Conservation (phyloP, 2,888 invertebrate genomes). For the Hydropsyche betteni region DNA sequence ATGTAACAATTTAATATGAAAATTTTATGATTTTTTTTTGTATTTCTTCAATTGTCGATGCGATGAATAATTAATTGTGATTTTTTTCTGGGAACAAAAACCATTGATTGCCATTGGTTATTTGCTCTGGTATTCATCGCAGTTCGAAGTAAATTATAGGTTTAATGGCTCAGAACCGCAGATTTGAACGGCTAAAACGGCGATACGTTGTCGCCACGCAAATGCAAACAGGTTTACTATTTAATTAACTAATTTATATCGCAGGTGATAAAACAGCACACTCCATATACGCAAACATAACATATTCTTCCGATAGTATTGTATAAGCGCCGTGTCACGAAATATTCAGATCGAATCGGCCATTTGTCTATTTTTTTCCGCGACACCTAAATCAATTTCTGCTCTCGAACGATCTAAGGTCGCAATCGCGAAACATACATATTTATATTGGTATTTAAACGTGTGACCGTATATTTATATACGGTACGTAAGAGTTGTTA, state of each 20-base stretch:
- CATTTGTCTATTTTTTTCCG: conserved; percentile 1
- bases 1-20: background rate
- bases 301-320: background rate
- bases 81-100: background rate
- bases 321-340: conserved; percentile 13
- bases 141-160: conserved; percentile 23
- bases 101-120: background rate
- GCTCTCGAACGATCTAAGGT: conserved; percentile 1
- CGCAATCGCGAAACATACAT: conserved; percentile 4
- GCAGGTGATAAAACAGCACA: conserved; percentile 26
- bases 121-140: conserved; percentile 9
- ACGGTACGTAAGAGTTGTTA: conserved; percentile 1
- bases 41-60: too few species aligned
- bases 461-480: background rate
- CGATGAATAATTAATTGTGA: too few species aligned
- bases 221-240: conserved; percentile 34
- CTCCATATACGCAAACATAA: conserved; percentile 14
- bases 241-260: conserved; percentile 39
- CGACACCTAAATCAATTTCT: conserved; percentile 24
- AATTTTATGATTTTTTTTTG: too few species aligned
- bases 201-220: conserved; percentile 30
- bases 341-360: conserved; percentile 22
- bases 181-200: conserved; percentile 21
- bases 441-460: background rate
- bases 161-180: conserved; percentile 19